A percentile compares a stretch with the other conserved stretches of the same genome.
phyloP scores from a whole-genome alignment of 2,113 vertebrate species.

The Gavia stellata region DNA sequence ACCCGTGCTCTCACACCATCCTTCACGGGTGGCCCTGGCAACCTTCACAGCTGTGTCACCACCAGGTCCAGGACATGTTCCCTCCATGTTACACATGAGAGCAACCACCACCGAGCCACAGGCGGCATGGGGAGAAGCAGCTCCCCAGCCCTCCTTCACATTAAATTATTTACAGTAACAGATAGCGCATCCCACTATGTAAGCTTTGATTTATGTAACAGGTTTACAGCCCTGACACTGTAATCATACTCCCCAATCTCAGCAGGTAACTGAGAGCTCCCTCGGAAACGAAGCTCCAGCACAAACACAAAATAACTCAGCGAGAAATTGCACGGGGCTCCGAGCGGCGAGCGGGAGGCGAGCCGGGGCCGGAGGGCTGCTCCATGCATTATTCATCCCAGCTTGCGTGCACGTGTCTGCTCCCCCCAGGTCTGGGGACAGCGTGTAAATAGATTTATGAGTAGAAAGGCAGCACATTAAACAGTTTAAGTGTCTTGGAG shows the following conservation, averaged over 20 bases:
- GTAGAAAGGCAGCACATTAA: slow-evolving; percentile 37
- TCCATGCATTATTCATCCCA: slow-evolving; percentile 41
- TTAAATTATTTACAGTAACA: slow-evolving; percentile 38
- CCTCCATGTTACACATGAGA: not conserved
- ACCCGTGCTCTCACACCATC: not conserved
- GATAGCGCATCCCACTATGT: not conserved
- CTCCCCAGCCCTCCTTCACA: not conserved
- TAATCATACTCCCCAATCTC: slow-evolving; percentile 1
- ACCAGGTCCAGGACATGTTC: not conserved
- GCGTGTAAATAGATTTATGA: slow-evolving; percentile 51
- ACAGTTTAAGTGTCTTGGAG: slow-evolving; percentile 54
- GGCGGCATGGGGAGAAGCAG: not conserved
- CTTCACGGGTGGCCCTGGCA: not conserved
- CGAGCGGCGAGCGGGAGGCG: not conserved
- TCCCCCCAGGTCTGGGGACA: slow-evolving; percentile 29
- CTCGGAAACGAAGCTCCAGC: not conserved
- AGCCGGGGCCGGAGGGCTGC: slow-evolving; percentile 3
- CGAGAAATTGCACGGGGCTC: not conserved
- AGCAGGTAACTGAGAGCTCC: slow-evolving; percentile 4
- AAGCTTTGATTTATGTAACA: slow-evolving; percentile 37
- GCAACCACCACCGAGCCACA: not conserved
- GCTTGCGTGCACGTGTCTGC: not conserved
- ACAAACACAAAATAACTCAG: slow-evolving; percentile 56
- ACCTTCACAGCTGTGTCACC: not conserved
- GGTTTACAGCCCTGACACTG: slow-evolving; percentile 22